These are phyloP conservation scores for Aradophagus sp. DNA, from an alignment of 1,140 invertebrate genomes.

Conservation along the genomic window DNA sequence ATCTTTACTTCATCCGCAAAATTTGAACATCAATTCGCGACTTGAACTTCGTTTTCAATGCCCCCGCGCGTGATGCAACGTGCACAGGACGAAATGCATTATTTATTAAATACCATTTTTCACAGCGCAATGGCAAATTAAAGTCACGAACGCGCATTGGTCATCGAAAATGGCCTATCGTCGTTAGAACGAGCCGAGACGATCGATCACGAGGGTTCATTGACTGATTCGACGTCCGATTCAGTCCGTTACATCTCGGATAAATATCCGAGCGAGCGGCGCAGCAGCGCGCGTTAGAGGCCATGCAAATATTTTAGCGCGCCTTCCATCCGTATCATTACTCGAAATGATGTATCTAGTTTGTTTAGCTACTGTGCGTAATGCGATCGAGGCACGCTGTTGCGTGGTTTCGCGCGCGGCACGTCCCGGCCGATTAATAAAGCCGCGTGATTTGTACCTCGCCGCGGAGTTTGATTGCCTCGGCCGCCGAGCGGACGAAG, in stretches of 20 bases:
- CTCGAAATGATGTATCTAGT: constrained; percentile 29
- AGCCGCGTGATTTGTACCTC: constrained; percentile 37
- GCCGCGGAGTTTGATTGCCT: constrained; percentile 37
- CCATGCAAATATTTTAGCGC: constrained; percentile 17
- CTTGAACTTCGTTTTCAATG: too few species aligned
- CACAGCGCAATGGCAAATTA: too few species aligned
- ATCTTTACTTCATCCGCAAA: too few species aligned
- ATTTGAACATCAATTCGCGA: too few species aligned
- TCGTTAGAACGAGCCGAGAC: too few species aligned
- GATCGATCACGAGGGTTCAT: constrained; percentile 10
- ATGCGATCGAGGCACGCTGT: constrained; percentile 13
- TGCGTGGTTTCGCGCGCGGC: constrained; percentile 5
- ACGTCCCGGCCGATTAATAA: constrained; percentile 35
- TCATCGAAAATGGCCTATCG: too few species aligned
- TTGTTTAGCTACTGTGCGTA: constrained; percentile 35
- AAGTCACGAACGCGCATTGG: too few species aligned
- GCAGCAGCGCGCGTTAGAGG: constrained; percentile 9
- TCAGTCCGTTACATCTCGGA: constrained; percentile 6
- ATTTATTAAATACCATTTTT: too few species aligned
- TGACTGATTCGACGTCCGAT: constrained; percentile 2
- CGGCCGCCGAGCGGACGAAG: constrained; percentile 5
- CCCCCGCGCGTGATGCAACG: too few species aligned
- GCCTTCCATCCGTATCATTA: constrained; percentile 20
- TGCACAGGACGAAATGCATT: too few species aligned
- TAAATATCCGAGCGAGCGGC: constrained; percentile 4